Evolutionary conservation across 1,140 invertebrate species (phyloP), one percentile per base, ranked within the genome.

Genomic region (Lepidurus arcticus): DNA sequence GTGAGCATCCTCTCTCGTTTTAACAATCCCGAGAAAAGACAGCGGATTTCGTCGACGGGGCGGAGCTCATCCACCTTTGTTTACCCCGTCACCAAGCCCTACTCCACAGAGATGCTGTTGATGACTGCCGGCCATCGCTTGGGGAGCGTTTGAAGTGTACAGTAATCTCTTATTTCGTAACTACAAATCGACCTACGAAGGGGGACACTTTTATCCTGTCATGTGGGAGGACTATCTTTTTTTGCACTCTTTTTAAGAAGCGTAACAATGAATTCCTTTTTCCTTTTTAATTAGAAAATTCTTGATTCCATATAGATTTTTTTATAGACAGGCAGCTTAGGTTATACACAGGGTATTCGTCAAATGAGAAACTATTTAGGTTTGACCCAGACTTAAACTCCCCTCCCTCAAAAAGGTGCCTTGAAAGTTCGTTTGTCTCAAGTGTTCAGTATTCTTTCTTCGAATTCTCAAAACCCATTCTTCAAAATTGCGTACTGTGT

Each of bases 1-100:
- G 75, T 78, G 44, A 78, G 78, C 75, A 78, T 79, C 74, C 13
- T 76, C 16, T 76, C 75, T 6, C 78, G 65, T 34, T 73, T 77
- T 34, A 65, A 65, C 53, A 65, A 65, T 21, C 53, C 53, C 21
- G 53, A 65, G 13, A 65, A 65, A 65, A 13, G 53, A 16, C 53
- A 65, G 13, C 53, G 53, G 21, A 65, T 65, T 65, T 65, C 53
- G 53, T 65, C 53, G 0, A n/a, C 53, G 21, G 53, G 8, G 53
- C 53, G 53, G 53, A 65, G 53, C 53, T 34, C 34, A 34, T 34
- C 34, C 34, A 65, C 16, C 53, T 65, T 65, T 65, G 53, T 16
- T 13, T 65, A 65, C 53, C 53, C 53, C 53, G 53, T 65, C 13
- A 65, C 53, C 9, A 65, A 65, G 53, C 53, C 53, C 53, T 65